Base-by-base conservation (phyloP, 1,140 invertebrate species). In the Brachionus paranguensis region DNA sequence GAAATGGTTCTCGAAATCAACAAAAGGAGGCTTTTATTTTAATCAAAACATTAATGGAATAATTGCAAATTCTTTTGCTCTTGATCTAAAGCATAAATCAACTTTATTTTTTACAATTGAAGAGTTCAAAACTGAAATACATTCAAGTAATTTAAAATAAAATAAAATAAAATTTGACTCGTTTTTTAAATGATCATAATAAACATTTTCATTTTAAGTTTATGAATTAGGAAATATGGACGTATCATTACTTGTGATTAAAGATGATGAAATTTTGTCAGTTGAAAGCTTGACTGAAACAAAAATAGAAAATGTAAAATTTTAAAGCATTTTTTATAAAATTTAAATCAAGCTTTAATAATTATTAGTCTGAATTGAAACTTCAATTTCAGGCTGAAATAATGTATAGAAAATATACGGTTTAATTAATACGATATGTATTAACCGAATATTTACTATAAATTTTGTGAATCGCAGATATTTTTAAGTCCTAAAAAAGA, bases 11-110 rank as follows among this genome's bases (percentile, higher is more conserved):
- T 24, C n/a, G 8, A 81, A 81, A 81, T 60, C 53, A 27, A 64
- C 53, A 10, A 81, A 81, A 64, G 78, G 78, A 10, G 37, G 78
- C 17, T 64, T 81, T 47, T 81, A 64, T 68, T 81, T 43, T 47
- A 81, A 64, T 64, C 10, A 81, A 12, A 43, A n/a, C 5, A 12
- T 33, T 12, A n/a, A 60, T 37, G 20, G 17, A 43, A 60, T 81
- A 11, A 24, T 60, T 29, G 33, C 50, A 24, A 81, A 81, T 20
- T 81, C 78, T 14, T 81, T 81, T 68, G 50, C 29, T 81, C 53
- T 81, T 0, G 78, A 81, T 41, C 14, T 81, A 24, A 17, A 27
- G 2, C 8, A 27, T 20, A 55, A 81, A 14, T 81, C 78, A 27
- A 81, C 37, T 33, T 43, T 81, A 14, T 64, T 65, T 47, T 45